Conservation (phyloP, 2,888 invertebrate genomes). For the Eristalis tenax region DNA sequence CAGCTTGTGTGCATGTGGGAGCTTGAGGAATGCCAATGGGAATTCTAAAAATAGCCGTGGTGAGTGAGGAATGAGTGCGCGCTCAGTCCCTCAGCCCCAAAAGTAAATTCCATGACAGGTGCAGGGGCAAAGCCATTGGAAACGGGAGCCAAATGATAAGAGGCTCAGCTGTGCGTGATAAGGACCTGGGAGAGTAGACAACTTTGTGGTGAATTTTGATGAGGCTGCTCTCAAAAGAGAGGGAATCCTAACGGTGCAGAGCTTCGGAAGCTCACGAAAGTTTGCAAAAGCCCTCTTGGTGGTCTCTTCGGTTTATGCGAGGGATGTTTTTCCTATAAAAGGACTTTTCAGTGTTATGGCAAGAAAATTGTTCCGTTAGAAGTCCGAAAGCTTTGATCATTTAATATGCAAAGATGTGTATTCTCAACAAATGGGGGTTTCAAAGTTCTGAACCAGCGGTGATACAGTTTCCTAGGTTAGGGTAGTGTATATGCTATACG, state of each 20-base stretch:
- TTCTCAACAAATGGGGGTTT: not conserved
- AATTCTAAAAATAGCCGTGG: conserved; percentile 60
- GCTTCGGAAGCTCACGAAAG: conserved; percentile 18
- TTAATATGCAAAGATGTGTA: not conserved
- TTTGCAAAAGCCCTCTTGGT: conserved; percentile 3
- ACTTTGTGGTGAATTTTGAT: conserved; percentile 28
- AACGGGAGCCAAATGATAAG: conserved; percentile 27
- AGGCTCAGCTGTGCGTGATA: conserved; percentile 24
- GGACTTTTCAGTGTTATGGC: not conserved
- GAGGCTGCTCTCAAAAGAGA: conserved; percentile 30
- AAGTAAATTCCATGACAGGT: not conserved
- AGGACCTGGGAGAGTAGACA: conserved; percentile 17
- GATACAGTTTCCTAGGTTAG: not conserved
- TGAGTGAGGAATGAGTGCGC: conserved; percentile 25
- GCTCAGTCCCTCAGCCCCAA: not conserved
- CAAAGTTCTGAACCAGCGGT: not conserved
- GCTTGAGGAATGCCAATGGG: not conserved
- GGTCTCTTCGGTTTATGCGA: not conserved
- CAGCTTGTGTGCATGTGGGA: not conserved
- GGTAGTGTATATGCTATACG: not conserved
- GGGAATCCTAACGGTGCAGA: not conserved
- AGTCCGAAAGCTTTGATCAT: not conserved
- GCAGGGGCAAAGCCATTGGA: not conserved
- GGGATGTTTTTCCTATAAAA: not conserved
- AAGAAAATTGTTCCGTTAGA: not conserved